Evolutionary conservation across 1,140 invertebrate species (phyloP).

Genomic region (Drosophila pandora): DNA sequence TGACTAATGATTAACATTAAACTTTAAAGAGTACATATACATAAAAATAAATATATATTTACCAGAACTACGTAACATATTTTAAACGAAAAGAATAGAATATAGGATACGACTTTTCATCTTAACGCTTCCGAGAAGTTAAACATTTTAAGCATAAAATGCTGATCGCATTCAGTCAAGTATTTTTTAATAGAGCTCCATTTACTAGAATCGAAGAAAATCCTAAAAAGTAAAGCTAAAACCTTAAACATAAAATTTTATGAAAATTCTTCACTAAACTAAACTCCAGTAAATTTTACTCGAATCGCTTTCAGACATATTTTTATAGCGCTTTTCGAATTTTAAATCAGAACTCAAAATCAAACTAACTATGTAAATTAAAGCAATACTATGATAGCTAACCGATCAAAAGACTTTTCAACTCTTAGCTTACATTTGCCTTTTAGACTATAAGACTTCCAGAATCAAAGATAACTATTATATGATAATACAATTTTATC

Average conservation of each 20-base stretch:
- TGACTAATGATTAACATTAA: conserved; percentile 64
- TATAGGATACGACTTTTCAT: conserved; percentile 60
- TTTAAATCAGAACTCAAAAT: conserved; percentile 55
- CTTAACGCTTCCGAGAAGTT: conserved; percentile 76
- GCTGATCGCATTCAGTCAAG: conserved; percentile 53
- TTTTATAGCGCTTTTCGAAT: conserved; percentile 79
- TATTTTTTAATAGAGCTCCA: conserved; percentile 70
- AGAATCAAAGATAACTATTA: conserved; percentile 50
- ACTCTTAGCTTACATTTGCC: conserved; percentile 80
- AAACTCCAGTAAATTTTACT: conserved; percentile 64
- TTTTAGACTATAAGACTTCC: conserved; percentile 62
- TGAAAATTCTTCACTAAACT: conserved; percentile 22
- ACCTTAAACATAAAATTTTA: conserved; percentile 19
- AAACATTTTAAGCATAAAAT: conserved; percentile 74
- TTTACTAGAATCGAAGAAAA: conserved; percentile 46
- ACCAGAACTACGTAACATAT: conserved; percentile 71
- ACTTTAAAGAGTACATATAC: conserved; percentile 30
- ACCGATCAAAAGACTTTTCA: conserved; percentile 73
- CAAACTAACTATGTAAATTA: conserved; percentile 59
- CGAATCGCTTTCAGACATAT: conserved; percentile 71
- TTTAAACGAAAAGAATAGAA: conserved; percentile 46
- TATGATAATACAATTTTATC: conserved; percentile 13
- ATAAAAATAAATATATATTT: conserved; percentile 54
- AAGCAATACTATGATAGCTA: conserved; percentile 70
- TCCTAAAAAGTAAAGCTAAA: conserved; percentile 6